A percentile compares a stretch with the other conserved stretches of the same genome.
phyloP scores from a whole-genome alignment of 1,140 invertebrate genomes.

The Papilio polyxenes region DNA sequence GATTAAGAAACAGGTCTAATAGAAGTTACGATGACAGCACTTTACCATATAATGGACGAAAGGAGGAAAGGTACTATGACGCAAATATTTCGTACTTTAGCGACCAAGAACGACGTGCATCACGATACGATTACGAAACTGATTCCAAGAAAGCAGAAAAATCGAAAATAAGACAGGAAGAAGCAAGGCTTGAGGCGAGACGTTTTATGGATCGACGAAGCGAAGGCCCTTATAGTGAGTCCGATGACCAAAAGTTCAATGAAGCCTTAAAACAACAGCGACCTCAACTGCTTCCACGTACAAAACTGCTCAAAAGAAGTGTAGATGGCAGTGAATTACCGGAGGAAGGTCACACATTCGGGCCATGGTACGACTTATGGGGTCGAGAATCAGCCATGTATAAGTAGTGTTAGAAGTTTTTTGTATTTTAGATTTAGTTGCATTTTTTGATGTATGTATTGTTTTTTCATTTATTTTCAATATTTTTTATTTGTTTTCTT shows the following conservation, averaged over 20 bases:
- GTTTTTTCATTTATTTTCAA: conserved; percentile 1
- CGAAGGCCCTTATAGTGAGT: conserved; percentile 81
- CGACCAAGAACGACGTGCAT: conserved; percentile 80
- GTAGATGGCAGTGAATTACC: conserved; percentile 79
- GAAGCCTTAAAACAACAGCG: conserved; percentile 81
- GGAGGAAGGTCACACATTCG: conserved; percentile 86
- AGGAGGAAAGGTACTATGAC: conserved; percentile 81
- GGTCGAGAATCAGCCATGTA: conserved; percentile 81
- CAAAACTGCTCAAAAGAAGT: conserved; percentile 83
- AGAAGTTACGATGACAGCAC: conserved; percentile 77
- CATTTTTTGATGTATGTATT: conserved; percentile 17
- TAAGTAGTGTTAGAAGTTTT: conserved; percentile 65
- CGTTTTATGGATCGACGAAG: conserved; percentile 71
- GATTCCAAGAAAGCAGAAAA: conserved; percentile 82
- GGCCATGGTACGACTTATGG: conserved; percentile 94
- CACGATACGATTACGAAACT: conserved; percentile 81
- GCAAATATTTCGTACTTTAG: conserved; percentile 75
- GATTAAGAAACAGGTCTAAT: conserved; percentile 68
- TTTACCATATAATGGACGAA: conserved; percentile 73
- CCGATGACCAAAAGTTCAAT: conserved; percentile 84
- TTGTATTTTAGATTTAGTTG: conserved; percentile 36
- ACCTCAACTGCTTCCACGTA: conserved; percentile 85
- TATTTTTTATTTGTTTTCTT: conserved; percentile 26
- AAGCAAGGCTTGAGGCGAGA: conserved; percentile 77
- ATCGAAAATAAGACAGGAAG: conserved; percentile 77